phyloP scores from a whole-genome alignment of 2,113 vertebrate species.

The Toxostoma redivivum region DNA sequence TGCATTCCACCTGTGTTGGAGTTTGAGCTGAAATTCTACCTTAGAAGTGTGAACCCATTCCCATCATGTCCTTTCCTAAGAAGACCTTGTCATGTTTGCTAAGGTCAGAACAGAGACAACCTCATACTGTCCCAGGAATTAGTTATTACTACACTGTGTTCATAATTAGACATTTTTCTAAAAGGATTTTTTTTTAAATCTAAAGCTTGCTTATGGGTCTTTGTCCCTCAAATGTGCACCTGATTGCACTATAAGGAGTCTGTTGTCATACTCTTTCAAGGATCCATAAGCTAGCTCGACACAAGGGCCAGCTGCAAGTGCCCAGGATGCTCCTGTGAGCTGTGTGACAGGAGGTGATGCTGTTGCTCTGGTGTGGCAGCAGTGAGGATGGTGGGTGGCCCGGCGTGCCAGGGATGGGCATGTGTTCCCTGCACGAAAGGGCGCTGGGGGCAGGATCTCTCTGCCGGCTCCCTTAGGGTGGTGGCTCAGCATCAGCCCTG shows the following conservation, averaged over 20 bases:
- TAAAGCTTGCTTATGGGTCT: background rate
- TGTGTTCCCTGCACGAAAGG: background rate
- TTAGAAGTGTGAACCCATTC: background rate
- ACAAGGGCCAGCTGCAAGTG: background rate
- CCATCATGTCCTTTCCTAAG: background rate
- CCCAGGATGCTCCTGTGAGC: background rate
- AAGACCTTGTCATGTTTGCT: background rate
- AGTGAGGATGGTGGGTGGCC: background rate
- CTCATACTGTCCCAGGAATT: background rate
- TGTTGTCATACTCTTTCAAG: background rate
- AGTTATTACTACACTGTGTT: background rate
- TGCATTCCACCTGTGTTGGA: background rate
- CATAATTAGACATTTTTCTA: background rate
- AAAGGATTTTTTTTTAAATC: background rate
- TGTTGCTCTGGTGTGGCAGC: background rate
- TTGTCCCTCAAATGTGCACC: background rate
- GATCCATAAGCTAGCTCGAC: too few species aligned
- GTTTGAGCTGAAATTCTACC: background rate
- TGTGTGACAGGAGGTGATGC: background rate
- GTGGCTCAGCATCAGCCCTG: background rate
- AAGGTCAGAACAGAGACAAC: background rate
- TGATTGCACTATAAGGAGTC: background rate
- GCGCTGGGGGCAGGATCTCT: background rate
- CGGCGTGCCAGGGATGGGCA: accelerated
- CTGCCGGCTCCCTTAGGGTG: background rate